Percentiles rank a stretch among this genome's conserved stretches.
Evolutionary conservation across 2,888 invertebrate species (phyloP).

Genomic region (Bombylius major): DNA sequence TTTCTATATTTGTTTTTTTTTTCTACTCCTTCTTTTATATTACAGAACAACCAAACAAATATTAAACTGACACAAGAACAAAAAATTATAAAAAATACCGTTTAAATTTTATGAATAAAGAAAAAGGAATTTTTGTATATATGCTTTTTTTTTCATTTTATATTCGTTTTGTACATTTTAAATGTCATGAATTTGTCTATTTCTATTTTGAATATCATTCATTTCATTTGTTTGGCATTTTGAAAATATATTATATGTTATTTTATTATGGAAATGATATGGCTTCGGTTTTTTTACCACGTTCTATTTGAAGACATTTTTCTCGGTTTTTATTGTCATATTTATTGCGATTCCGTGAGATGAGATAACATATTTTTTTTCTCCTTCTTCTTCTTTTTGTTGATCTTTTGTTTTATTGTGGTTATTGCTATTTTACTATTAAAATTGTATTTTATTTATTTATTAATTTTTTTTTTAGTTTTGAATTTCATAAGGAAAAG

Average conservation of each 20-base stretch:
- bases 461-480: not conserved
- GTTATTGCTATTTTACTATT: slow-evolving; percentile 4
- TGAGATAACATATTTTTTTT: slow-evolving; percentile 12
- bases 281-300: slow-evolving; percentile 3
- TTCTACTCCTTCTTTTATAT: no score
- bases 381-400: not conserved
- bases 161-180: not conserved
- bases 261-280: slow-evolving; percentile 5
- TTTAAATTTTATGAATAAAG: not conserved
- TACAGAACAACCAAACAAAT: no score
- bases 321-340: slow-evolving; percentile 11
- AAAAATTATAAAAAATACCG: no score
- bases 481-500: no score
- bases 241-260: not conserved
- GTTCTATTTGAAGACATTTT: slow-evolving; percentile 2
- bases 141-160: not conserved
- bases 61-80: no score
- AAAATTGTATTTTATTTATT: not conserved
- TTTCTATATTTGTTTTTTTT: no score
- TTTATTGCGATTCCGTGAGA: slow-evolving; percentile 13
- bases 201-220: slow-evolving; percentile 9
- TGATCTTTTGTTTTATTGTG: slow-evolving; percentile 3
- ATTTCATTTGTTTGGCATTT: slow-evolving; percentile 4
- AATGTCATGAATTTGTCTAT: not conserved
- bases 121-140: not conserved